Evolutionary conservation across 2,113 vertebrate species (phyloP).

Genomic region (Daboia siamensis): DNA sequence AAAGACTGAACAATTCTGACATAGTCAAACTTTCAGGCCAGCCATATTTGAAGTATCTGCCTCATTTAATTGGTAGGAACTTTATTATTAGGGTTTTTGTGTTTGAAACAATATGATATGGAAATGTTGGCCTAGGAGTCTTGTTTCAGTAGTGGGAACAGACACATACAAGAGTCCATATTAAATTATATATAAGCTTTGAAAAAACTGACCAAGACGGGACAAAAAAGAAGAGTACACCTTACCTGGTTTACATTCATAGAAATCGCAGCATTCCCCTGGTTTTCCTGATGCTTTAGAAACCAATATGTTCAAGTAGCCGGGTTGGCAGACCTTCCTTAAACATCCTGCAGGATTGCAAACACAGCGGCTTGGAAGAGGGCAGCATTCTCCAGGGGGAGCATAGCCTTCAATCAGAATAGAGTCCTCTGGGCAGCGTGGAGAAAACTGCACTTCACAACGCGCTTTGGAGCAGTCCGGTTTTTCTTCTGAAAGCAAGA

Average conservation of each 20-base stretch:
- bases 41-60: not conserved
- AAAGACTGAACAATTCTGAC: not conserved
- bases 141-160: not conserved
- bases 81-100: not conserved
- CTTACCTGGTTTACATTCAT: slow-evolving; percentile 90
- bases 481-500: slow-evolving; percentile 81
- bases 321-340: slow-evolving; percentile 87
- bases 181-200: not conserved
- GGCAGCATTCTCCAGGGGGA: slow-evolving; percentile 87
- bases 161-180: not conserved
- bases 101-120: not conserved
- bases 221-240: not conserved
- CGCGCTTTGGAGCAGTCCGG: slow-evolving; percentile 87
- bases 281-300: slow-evolving; percentile 88
- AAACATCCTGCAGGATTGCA: slow-evolving; percentile 86
- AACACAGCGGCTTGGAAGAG: slow-evolving; percentile 86
- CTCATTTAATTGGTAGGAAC: not conserved
- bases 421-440: slow-evolving; percentile 87
- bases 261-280: slow-evolving; percentile 89
- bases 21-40: not conserved
- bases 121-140: not conserved
- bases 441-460: slow-evolving; percentile 90
- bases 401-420: slow-evolving; percentile 89
- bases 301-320: slow-evolving; percentile 86
- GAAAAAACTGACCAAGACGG: not conserved